phyloP scores from a whole-genome alignment of 35 echinoderm and acorn worm species.

The Amphiura filiformis region DNA sequence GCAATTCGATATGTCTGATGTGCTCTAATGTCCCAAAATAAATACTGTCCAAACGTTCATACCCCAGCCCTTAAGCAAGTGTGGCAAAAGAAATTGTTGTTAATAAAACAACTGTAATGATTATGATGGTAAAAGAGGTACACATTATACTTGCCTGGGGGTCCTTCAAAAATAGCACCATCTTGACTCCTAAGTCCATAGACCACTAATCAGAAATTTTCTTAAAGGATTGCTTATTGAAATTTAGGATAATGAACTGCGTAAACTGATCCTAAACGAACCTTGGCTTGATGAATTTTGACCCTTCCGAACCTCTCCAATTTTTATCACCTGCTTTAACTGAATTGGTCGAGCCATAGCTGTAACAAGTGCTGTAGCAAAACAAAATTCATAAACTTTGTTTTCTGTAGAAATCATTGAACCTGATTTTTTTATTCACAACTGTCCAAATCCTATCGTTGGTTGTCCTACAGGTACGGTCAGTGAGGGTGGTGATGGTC shows the following conservation, averaged over 20 bases:
- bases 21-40: too few relatives aligned
- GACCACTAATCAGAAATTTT: constrained; percentile 47
- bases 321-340: not conserved
- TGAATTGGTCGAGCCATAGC: constrained; percentile 33
- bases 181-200: constrained; percentile 32
- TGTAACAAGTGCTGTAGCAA: constrained; percentile 59
- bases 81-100: constrained; percentile 45
- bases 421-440: not conserved
- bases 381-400: constrained; percentile 44
- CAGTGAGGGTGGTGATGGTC: too few relatives aligned
- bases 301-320: not conserved
- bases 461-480: too few relatives aligned
- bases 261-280: constrained; percentile 36
- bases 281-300: constrained; percentile 35
- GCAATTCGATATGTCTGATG: too few relatives aligned
- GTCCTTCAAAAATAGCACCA: constrained; percentile 44
- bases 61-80: too few relatives aligned
- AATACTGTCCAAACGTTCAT: too few relatives aligned
- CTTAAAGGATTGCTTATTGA: constrained; percentile 18
- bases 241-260: constrained; percentile 40
- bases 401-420: not conserved
- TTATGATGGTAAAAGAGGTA: constrained; percentile 54
- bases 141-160: constrained; percentile 6
- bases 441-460: not conserved
- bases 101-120: constrained; percentile 50